These are phyloP conservation scores for Syrphus vitripennis DNA, from an alignment of 2,888 invertebrate genomes.

Conservation along the genomic window DNA sequence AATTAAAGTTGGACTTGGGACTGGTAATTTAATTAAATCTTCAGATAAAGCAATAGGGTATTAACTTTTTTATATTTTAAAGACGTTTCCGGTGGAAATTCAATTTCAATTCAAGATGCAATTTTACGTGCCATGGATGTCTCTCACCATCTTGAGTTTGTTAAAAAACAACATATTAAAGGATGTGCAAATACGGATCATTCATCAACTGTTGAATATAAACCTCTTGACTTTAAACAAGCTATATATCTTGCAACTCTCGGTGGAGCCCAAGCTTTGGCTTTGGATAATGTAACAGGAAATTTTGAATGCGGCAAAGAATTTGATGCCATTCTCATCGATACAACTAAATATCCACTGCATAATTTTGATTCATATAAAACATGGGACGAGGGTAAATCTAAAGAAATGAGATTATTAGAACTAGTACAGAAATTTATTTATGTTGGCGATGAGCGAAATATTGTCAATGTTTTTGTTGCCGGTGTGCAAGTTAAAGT, in stretches of 20 bases:
- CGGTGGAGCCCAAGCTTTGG: conserved; percentile 92
- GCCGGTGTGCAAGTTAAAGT: conserved; percentile 84
- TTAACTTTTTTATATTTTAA: conserved; percentile 8
- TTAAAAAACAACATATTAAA: conserved; percentile 79
- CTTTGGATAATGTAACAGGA: conserved; percentile 88
- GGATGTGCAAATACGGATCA: conserved; percentile 61
- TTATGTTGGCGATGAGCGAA: conserved; percentile 91
- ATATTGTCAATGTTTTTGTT: conserved; percentile 89
- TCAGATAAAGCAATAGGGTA: neutral
- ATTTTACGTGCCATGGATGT: conserved; percentile 88
- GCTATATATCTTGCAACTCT: conserved; percentile 92
- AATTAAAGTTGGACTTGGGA: conserved; percentile 91
- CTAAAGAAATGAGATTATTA: conserved; percentile 81
- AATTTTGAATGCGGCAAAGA: conserved; percentile 91
- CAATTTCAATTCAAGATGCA: conserved; percentile 88
- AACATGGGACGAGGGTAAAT: conserved; percentile 71
- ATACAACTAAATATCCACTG: conserved; percentile 84
- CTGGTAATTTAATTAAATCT: conserved; percentile 84
- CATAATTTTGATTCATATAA: conserved; percentile 81
- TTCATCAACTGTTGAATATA: conserved; percentile 70
- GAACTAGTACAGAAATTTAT: conserved; percentile 89
- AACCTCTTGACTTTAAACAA: conserved; percentile 87
- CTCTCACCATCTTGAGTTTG: conserved; percentile 86
- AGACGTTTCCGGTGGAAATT: conserved; percentile 94
- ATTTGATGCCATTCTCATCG: conserved; percentile 92